Base-by-base conservation (phyloP, 2,113 vertebrate species). In the Nannobrachium achirus region DNA sequence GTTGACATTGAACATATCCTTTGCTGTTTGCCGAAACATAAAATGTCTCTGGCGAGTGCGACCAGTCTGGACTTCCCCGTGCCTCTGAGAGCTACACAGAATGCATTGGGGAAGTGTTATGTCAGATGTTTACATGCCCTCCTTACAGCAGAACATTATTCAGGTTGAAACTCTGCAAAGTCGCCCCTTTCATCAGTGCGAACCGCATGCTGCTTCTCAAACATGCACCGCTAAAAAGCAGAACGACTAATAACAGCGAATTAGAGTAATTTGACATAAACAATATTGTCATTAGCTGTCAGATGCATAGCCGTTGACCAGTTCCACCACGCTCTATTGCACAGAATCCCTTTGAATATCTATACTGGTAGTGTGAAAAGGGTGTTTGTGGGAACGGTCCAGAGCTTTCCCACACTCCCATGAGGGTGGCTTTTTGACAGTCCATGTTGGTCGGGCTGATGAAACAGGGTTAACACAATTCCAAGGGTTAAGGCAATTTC, bases 401-500 rank as follows among this genome's bases (percentile, higher is more conserved):
- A 18, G 4, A 18, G 9, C 42, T 44, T 44, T 44, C 42, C 11
- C 9, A 3, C 42, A 44, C 42, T 44, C 8, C 11, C 42, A 44
- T 44, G 42, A 10, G 42, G 42, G 11, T 44, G 8, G 8, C 65
- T 57, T 72, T 48, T 67, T 56, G 19, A 55, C 46, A 38, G 42
- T 33, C 39, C 42, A 18, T 51, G 16, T 6, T 0, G 25, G 13
- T 5, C 25, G 6, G n/a, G 25, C 39, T 18, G 14, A 71, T 33
- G 51, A 52, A 41, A 38, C 13, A 18, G n/a, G 40, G 25, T 57
- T 33, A 51, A 33, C 25, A 33, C 25, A 33, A 33, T 33, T 33
- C 6, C 20, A 33, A 55, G 48, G 44, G 41, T 75, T 11, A 66
- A 63, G 20, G n/a, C 53, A 73, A 66, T 55, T 44, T 76, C n/a